phyloP scores from a whole-genome alignment of 2,113 vertebrate genomes.

The Cnemophilus loriae region DNA sequence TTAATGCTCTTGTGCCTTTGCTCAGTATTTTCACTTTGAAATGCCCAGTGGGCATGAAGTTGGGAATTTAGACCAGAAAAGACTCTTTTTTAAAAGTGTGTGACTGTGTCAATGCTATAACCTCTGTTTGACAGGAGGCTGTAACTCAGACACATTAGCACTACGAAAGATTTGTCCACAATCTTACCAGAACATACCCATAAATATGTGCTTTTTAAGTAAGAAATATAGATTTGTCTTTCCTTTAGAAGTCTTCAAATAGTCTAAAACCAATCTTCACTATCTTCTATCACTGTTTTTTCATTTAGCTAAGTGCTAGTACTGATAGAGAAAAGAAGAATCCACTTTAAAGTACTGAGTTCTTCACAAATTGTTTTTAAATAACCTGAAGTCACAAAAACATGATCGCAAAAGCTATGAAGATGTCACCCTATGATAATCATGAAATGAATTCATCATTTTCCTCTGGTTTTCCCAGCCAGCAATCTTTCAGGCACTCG shows the following conservation, averaged over 20 bases:
- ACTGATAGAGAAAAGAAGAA: not conserved
- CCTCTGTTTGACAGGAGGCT: not conserved
- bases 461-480: not conserved
- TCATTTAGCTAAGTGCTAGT: not conserved
- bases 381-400: not conserved
- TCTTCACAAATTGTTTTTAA: not conserved
- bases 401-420: not conserved
- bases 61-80: not conserved
- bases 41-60: not conserved
- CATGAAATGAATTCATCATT: rapidly evolving
- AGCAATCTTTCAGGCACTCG: not conserved
- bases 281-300: not conserved
- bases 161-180: not conserved
- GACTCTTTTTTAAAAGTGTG: not conserved
- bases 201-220: not conserved
- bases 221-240: not conserved
- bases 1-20: not conserved
- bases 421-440: not conserved
- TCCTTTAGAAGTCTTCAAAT: not conserved
- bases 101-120: not conserved
- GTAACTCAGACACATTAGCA: not conserved
- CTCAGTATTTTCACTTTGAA: not conserved
- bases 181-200: not conserved
- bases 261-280: not conserved
- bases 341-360: not conserved